phyloP scores from a whole-genome alignment of 2,113 vertebrate species.

The Empidonax alnorum region DNA sequence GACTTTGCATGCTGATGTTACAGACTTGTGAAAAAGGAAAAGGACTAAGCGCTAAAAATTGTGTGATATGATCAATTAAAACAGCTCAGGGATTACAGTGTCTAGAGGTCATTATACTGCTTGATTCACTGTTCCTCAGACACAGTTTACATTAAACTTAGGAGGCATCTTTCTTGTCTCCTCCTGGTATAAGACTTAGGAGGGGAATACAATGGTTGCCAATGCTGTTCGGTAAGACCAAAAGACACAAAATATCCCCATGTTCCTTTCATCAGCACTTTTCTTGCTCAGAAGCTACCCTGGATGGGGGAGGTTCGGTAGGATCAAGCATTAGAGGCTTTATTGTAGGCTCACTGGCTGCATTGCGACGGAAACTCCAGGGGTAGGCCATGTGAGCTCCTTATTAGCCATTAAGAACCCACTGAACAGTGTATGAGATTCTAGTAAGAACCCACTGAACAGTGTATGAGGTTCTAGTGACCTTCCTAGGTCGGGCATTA shows the following conservation, averaged over 20 bases:
- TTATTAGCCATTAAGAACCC: background rate
- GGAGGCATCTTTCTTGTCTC: background rate
- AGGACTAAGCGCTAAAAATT: background rate
- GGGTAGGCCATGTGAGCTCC: background rate
- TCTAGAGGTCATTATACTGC: background rate
- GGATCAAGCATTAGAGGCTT: background rate
- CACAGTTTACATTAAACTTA: background rate
- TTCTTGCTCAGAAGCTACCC: background rate
- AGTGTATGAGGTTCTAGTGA: background rate
- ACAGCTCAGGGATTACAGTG: background rate
- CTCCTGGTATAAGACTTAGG: background rate
- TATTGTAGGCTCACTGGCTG: background rate
- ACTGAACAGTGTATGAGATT: background rate
- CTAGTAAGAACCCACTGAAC: background rate
- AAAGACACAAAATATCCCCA: too few relatives aligned
- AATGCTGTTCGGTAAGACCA: too few relatives aligned
- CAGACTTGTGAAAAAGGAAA: background rate
- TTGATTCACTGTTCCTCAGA: background rate
- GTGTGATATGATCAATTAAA: background rate
- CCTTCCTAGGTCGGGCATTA: background rate
- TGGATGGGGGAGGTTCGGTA: background rate
- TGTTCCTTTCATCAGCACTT: background rate
- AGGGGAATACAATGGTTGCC: too few relatives aligned
- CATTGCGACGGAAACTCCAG: background rate
- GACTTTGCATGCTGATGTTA: background rate